A percentile compares a stretch with the other conserved stretches of the same genome.
Conservation (phyloP, 2,797 vertebrate species). For the Sciurus carolinensis region DNA sequence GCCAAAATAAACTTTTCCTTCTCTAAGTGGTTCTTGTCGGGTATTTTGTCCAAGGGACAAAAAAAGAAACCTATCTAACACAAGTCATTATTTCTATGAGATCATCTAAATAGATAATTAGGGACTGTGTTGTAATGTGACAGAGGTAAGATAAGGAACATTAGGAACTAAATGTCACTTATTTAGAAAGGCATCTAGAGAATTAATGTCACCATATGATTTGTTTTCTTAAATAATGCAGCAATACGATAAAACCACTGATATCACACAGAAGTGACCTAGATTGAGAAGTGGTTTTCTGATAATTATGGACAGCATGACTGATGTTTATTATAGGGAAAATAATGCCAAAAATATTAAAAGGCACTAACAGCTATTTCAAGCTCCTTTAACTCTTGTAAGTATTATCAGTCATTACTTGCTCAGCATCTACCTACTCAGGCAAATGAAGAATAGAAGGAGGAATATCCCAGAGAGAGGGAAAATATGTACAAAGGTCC, state of each 20-base stretch:
- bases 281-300: conserved; percentile 43
- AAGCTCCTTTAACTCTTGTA: background rate
- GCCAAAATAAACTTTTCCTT: no score
- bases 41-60: no score
- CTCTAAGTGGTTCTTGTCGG: no score
- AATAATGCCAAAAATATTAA: conserved; percentile 20
- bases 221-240: conserved; percentile 54
- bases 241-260: background rate
- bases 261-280: conserved; percentile 25
- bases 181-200: background rate
- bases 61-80: no score
- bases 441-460: background rate
- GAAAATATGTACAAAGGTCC: background rate
- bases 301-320: background rate
- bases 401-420: background rate
- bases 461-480: background rate
- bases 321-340: background rate
- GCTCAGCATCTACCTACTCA: background rate
- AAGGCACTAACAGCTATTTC: background rate
- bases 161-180: background rate
- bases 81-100: background rate
- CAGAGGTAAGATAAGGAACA: background rate
- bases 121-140: background rate
- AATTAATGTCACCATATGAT: background rate
- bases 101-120: background rate